Percentiles rank a stretch among this genome's conserved stretches.
These are phyloP conservation scores for Sus cebifrons DNA, from an alignment of 2,797 vertebrate genomes.

Conservation along the genomic window DNA sequence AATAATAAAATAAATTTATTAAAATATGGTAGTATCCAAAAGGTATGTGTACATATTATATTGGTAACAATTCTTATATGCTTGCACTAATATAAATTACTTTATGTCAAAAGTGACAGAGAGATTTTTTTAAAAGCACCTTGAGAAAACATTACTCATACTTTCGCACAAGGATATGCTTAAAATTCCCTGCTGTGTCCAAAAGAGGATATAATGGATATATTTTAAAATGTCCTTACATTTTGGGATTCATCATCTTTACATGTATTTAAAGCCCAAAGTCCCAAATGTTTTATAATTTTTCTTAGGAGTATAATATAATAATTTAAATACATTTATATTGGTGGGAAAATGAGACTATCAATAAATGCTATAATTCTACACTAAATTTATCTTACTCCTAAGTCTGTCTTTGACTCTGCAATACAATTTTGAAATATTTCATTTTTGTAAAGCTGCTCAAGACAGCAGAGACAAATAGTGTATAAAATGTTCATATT, in stretches of 20 bases:
- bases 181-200: neutral
- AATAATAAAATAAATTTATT: neutral
- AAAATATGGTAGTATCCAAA: neutral
- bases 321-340: conserved; percentile 46
- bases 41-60: neutral
- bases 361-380: conserved; percentile 44
- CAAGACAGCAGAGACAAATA: conserved; percentile 78
- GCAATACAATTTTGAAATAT: conserved; percentile 60
- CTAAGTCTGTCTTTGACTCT: conserved; percentile 30
- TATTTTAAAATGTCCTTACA: neutral
- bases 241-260: conserved; percentile 16
- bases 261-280: neutral
- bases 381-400: conserved; percentile 62
- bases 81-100: neutral
- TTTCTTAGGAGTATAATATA: neutral
- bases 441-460: conserved; percentile 53
- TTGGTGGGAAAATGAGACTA: conserved; percentile 51
- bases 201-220: neutral
- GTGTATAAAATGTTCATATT: conserved; percentile 81
- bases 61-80: neutral
- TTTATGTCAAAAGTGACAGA: neutral
- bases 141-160: neutral
- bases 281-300: neutral
- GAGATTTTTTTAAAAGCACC: neutral
- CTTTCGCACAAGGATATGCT: neutral